Conservation (phyloP, 1,140 invertebrate genomes). For the Cataglyphis hispanica region DNA sequence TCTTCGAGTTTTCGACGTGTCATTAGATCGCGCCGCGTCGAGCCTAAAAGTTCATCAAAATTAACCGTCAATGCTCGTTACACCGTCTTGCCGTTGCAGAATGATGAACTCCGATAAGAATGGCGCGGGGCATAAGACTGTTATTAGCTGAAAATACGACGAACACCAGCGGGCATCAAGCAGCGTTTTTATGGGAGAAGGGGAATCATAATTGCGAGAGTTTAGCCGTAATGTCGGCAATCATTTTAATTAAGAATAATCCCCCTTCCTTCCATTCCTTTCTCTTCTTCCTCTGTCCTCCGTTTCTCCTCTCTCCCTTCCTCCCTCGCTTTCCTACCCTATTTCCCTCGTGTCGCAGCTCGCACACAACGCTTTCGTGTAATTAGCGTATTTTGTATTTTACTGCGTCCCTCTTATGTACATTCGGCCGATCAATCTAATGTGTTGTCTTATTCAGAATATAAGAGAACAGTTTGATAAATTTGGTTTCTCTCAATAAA, state of each 20-base stretch:
- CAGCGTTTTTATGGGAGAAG: conserved; percentile 80
- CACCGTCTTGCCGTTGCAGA: conserved; percentile 69
- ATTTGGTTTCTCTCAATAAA: background rate
- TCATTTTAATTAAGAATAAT: conserved; percentile 85
- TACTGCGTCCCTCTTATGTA: conserved; percentile 62
- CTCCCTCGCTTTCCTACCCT: background rate
- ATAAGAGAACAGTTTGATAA: background rate
- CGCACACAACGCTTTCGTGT: conserved; percentile 28
- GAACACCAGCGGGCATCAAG: conserved; percentile 80
- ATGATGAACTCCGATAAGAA: conserved; percentile 82
- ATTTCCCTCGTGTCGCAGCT: conserved; percentile 34
- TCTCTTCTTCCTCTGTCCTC: background rate
- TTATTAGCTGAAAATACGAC: conserved; percentile 83
- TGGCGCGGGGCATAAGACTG: conserved; percentile 80
- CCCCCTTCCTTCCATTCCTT: conserved; percentile 12
- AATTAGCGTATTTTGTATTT: conserved; percentile 72
- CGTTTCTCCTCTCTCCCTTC: background rate
- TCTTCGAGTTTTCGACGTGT: conserved; percentile 31
- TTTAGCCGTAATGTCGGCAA: conserved; percentile 84
- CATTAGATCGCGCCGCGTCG: conserved; percentile 34
- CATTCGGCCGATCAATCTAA: conserved; percentile 54
- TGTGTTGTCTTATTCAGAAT: background rate
- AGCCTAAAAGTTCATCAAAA: conserved; percentile 76
- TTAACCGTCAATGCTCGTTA: conserved; percentile 77
- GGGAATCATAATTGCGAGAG: conserved; percentile 83